Percentiles rank a stretch among this genome's conserved stretches.
Evolutionary conservation across 2,888 invertebrate species (phyloP).

Genomic region (Cantharis rustica): DNA sequence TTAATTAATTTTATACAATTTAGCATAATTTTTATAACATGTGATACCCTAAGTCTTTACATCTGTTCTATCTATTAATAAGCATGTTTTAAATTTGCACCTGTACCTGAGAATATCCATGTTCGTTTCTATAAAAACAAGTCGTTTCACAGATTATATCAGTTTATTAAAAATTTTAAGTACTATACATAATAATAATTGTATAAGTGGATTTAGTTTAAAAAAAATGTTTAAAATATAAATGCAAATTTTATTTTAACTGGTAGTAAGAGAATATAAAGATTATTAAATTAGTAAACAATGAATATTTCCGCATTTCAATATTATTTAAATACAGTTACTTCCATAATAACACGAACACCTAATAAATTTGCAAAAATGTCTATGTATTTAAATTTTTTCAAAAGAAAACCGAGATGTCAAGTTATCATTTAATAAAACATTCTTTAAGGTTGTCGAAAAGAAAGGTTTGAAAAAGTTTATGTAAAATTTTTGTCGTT

Average conservation of each 20-base stretch:
- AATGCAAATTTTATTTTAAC: background rate
- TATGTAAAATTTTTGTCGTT: no score
- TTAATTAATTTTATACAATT: background rate
- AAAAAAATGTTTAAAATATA: background rate
- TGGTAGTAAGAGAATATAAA: background rate
- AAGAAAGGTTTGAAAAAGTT: no score
- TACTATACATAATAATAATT: background rate
- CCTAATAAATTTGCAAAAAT: no score
- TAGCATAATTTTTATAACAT: conserved; percentile 1
- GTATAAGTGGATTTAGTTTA: background rate
- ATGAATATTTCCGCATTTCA: background rate
- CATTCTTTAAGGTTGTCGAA: no score
- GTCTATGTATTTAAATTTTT: no score
- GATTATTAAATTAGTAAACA: background rate
- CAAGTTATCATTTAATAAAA: no score
- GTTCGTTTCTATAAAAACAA: conserved; percentile 4
- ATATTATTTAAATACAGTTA: background rate
- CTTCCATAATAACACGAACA: no score
- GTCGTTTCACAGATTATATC: background rate
- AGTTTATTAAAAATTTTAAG: conserved; percentile 1
- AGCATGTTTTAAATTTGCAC: conserved; percentile 4
- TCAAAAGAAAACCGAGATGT: no score
- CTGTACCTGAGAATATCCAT: conserved; percentile 4
- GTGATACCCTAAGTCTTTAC: background rate
- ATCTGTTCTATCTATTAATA: conserved; percentile 3